Base-by-base conservation (phyloP, 1,140 invertebrate species). In the Formica selysi region DNA sequence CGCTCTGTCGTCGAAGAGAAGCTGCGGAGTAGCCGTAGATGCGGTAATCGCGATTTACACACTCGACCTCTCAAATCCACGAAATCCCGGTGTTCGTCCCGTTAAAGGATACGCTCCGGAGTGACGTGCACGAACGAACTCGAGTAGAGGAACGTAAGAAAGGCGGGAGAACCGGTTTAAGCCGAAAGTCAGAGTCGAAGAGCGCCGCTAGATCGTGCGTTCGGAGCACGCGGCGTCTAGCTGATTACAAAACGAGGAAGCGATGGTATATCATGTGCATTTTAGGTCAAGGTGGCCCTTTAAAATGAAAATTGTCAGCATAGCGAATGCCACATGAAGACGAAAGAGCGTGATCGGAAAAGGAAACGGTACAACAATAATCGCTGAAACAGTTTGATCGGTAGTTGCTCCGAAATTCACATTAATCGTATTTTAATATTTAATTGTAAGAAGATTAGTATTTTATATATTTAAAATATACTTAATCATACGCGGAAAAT, bases 121-220 rank as follows among this genome's bases (percentile, higher is more conserved):
- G 81, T 81, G 80, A 91, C 84, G 88, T 86, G 86, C 71, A 57
- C 48, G 74, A 62, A 86, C 64, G 86, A 62, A 84, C 38, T 51
- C 48, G 13, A 51, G 68, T 71, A 51, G 48, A 51, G 8, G 19
- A 26, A 70, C 41, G 74, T 70, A 90, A 59, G 73, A 70, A 67
- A 86, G 89, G 48, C 86, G 76, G 71, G 80, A 89, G 81, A 93
- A 93, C 92, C 92, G 92, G 92, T 93, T 93, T 89, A 76, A 74
- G 86, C 91, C 91, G 80, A 93, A 93, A 93, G 80, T 89, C 89
- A 59, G 85, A 22, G 44, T 6, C 44, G 68, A 7, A 36, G 81
- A 85, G 73, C 86, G 57, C 70, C 32, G 64, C 88, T 90, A 90
- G 88, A 57, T 76, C 51, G 61, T 78, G 67, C 22, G 71, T 64